Base-by-base conservation (phyloP, 2,113 vertebrate genomes). In the Hydropotes inermis region DNA sequence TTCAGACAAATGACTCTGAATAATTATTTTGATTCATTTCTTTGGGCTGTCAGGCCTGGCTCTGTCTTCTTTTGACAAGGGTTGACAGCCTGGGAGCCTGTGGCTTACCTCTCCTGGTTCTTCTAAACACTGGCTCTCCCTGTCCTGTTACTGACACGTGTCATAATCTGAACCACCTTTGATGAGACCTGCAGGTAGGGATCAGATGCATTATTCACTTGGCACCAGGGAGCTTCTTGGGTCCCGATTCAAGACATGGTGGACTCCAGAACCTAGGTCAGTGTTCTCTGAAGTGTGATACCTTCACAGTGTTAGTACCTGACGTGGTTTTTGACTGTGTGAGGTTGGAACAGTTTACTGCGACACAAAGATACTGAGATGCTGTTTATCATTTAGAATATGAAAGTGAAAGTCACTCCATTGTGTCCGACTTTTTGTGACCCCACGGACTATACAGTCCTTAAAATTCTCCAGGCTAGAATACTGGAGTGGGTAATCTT, bases 1-100 rank as follows among this genome's bases (percentile, higher is more conserved):
- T 92, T 13, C 1, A 52, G 83, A 89, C 60, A 87, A 90, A 90
- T 55, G 70, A 70, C 55, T 85, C 79, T 87, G 61, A 87, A 30
- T 89, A 39, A 83, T 23, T n/a, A 39, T 19, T 61, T 39, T 50
- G 50, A 67, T 43, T 94, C 85, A 5, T 50, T 83, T 83, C 86
- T 57, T 58, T 52, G 23, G 43, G 39, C 79, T 74, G 16, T 21
- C 64, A 82, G 84, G 74, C 23, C 3, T 23, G 45, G 47, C 58
- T 74, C 50, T 96, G 58, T 36, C 79, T 89, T 52, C 54, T 79
- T 74, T 17, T 30, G 87, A 83, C 10, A n/a, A n/a, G 33, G 16
- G 28, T 19, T 47, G 87, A 57, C 79, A 93, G 55, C 28, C 54
- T 33, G 1, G 13, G 33, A 61, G 43, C 58, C 50, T 39, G 67